These are phyloP conservation scores for Heterodera carotae DNA, from an alignment of 1,140 invertebrate genomes.

Conservation along the genomic window DNA sequence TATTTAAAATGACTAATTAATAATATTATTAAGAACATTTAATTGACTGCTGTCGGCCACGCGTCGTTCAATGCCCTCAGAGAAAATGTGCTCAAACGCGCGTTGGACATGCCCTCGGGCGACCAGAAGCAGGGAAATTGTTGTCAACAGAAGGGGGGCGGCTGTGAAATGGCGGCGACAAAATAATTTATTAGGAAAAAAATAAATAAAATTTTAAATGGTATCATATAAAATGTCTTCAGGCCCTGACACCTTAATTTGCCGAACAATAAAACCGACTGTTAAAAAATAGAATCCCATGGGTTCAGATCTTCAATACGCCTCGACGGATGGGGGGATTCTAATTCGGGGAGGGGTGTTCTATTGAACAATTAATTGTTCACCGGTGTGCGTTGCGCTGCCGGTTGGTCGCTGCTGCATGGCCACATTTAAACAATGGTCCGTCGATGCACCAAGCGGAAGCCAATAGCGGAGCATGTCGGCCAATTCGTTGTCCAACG, in stretches of 20 bases:
- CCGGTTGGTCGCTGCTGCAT: conserved; percentile 22
- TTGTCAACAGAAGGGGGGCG: conserved; percentile 28
- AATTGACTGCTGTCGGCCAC: neutral
- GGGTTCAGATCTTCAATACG: no score
- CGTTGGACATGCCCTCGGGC: conserved; percentile 44
- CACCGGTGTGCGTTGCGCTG: no score
- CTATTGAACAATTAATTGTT: no score
- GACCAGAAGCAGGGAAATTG: conserved; percentile 37
- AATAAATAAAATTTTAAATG: neutral
- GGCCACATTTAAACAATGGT: conserved; percentile 56
- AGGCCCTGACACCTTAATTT: no score
- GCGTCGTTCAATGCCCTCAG: conserved; percentile 32
- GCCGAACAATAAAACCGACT: neutral
- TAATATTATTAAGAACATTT: no score
- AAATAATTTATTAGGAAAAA: no score
- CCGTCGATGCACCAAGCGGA: conserved; percentile 53
- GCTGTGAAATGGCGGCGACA: neutral
- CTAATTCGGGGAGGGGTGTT: no score
- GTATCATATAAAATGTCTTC: no score
- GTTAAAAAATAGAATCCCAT: no score
- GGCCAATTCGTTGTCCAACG: conserved; percentile 33
- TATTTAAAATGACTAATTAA: no score
- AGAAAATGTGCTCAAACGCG: conserved; percentile 51
- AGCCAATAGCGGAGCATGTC: conserved; percentile 55
- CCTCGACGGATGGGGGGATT: no score